A percentile compares a stretch with the other conserved stretches of the same genome.
Evolutionary conservation across 2,888 invertebrate genomes (phyloP).

Genomic region (Camptogramma bilineatum): DNA sequence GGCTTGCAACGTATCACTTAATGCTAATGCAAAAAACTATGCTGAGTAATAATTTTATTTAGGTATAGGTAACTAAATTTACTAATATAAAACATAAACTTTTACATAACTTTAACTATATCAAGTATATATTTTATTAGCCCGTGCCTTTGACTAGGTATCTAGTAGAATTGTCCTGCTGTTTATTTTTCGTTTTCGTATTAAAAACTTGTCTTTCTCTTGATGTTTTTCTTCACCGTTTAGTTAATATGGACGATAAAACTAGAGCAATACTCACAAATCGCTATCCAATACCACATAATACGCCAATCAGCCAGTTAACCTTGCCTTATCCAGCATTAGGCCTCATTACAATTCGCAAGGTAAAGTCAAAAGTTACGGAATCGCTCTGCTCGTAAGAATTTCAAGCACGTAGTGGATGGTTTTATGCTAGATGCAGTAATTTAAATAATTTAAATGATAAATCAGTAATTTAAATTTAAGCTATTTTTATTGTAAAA

Average conservation of each 20-base stretch:
- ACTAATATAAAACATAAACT: no score
- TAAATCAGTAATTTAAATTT: constrained; percentile 19
- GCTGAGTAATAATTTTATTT: no score
- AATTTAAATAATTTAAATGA: no score
- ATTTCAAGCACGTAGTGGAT: constrained; percentile 67
- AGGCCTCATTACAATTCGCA: constrained; percentile 68
- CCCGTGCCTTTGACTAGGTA: no score
- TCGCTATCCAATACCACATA: constrained; percentile 29
- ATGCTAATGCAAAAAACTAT: no score
- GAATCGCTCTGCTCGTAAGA: constrained; percentile 58
- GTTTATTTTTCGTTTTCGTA: no score
- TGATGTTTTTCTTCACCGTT: background rate
- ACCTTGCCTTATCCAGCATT: constrained; percentile 47
- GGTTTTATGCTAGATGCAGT: constrained; percentile 57
- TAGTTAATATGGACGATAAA: background rate
- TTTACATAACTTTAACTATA: no score
- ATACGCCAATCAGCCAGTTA: constrained; percentile 32
- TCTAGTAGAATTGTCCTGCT: no score
- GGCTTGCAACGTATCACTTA: no score
- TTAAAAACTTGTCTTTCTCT: no score
- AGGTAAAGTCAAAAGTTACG: constrained; percentile 70
- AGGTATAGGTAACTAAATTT: no score
- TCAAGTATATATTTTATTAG: no score
- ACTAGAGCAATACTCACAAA: constrained; percentile 8
- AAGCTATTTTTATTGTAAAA: background rate